Evolutionary conservation across 2,888 invertebrate genomes (phyloP), one percentile per base, ranked within the genome.

Genomic region (Bombylius discolor): DNA sequence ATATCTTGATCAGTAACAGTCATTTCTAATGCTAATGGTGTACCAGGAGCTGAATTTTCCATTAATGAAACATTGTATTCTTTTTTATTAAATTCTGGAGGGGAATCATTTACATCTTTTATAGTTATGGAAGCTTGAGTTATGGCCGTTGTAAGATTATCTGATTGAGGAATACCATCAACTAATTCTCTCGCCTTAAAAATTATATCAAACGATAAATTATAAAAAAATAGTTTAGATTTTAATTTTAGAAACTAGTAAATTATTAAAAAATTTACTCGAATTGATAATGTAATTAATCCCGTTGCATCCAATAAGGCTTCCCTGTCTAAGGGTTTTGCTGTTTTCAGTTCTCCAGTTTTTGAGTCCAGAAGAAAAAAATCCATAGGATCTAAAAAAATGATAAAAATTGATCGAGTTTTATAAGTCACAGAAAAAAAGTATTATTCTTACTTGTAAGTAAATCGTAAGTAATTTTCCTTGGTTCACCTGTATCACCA

Each of bases 81-180:
- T 49, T 85, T 79, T 49, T 81, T 79, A 74, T 89, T 89, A 73
- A 93, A 93, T 49, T 79, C 77, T 0, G 93, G 93, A 0, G 90
- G 86, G 62, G 90, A 90, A 68, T 93, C 93, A 70, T 93, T 93
- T 1, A 92, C 89, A 69, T 93, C 93, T 64, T 84, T 83, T 63
- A 93, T 87, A 47, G 88, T 90, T 52, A 94, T 81, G 1, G 87
- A 87, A 11, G 87, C 85, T 55, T 85, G 84, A 1, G 88, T 83
- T 1, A 79, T 78, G 1, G 87, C 80, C 4, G 82, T 81, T 0
- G 89, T 85, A 53, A 83, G 70, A 4, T 82, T 75, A 60, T 87
- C 85, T 62, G 82, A 79, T 5, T 84, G 76, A 2, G 85, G 84
- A 0, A 77, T 73, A 0, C 87, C 89, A 68, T 88, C 82, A 3